These are phyloP conservation scores for Furcula furcula DNA, from an alignment of 2,888 invertebrate genomes.

Conservation along the genomic window DNA sequence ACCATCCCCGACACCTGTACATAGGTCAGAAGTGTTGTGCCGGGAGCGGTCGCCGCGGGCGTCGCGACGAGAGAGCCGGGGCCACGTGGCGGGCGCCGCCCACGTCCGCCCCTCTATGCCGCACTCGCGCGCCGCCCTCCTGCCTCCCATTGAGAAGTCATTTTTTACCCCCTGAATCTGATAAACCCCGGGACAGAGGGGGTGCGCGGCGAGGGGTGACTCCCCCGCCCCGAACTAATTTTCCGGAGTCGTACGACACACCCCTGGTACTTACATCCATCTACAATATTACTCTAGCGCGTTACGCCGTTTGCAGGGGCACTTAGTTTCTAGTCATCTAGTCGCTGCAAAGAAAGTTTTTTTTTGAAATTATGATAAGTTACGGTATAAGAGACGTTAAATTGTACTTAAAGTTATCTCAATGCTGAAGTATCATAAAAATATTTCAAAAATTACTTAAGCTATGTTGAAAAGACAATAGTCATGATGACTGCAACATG, in stretches of 20 bases:
- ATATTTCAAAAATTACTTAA: too few species aligned
- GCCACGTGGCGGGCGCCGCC: constrained; percentile 77
- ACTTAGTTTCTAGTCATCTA: constrained; percentile 73
- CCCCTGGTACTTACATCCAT: constrained; percentile 81
- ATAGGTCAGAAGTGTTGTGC: constrained; percentile 32
- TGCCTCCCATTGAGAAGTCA: constrained; percentile 80
- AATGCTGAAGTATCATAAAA: too few species aligned
- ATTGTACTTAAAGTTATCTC: too few species aligned
- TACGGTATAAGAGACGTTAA: constrained; percentile 43
- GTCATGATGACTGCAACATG: too few species aligned
- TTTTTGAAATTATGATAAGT: constrained; percentile 12
- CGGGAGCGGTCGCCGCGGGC: constrained; percentile 49
- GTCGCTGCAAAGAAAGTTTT: constrained; percentile 53
- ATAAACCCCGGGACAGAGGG: constrained; percentile 67
- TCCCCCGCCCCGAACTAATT: constrained; percentile 82
- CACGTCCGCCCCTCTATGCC: constrained; percentile 66
- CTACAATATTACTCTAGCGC: constrained; percentile 80
- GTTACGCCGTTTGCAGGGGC: constrained; percentile 77
- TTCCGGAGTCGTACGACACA: constrained; percentile 79
- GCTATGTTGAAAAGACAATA: too few species aligned
- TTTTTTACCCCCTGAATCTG: constrained; percentile 80
- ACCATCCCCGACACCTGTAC: constrained; percentile 43
- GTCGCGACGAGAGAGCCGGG: constrained; percentile 54
- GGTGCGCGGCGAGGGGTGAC: constrained; percentile 53
- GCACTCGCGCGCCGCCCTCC: constrained; percentile 54